Evolutionary conservation across 2,797 vertebrate genomes (phyloP).

Genomic region (Gallinago solitaria): DNA sequence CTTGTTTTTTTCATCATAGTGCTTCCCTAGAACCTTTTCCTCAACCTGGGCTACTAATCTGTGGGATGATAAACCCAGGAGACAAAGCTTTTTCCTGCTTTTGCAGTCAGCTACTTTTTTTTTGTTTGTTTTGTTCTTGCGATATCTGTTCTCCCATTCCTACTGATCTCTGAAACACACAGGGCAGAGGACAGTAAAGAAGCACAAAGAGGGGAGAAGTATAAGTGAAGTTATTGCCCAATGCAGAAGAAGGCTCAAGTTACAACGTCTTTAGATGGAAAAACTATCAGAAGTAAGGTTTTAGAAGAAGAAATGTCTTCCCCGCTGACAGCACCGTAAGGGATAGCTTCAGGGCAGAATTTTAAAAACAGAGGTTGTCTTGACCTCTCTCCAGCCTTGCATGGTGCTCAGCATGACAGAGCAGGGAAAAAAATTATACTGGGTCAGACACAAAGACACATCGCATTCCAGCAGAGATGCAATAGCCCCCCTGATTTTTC

Average conservation of each 20-base stretch:
- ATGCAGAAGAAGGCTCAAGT: background rate
- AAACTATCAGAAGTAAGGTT: conserved; percentile 29
- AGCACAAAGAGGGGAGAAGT: background rate
- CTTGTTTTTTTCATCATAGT: background rate
- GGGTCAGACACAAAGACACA: background rate
- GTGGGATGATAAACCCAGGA: background rate
- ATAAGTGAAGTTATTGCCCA: conserved; percentile 17
- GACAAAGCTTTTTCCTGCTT: background rate
- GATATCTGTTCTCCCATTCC: background rate
- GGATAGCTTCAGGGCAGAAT: conserved; percentile 34
- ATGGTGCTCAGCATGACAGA: conserved; percentile 1
- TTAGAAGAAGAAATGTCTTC: conserved; percentile 31
- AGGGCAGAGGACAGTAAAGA: background rate
- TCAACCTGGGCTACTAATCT: background rate
- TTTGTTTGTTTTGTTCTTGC: background rate
- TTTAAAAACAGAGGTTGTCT: conserved; percentile 46
- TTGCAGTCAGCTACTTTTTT: background rate
- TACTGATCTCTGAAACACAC: background rate
- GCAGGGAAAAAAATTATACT: background rate
- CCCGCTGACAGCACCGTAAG: background rate
- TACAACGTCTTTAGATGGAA: background rate
- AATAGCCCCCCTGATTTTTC: background rate
- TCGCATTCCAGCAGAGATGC: background rate
- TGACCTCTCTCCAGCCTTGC: conserved; percentile 29
- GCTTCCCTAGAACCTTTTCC: background rate